Percentiles rank a stretch among this genome's conserved stretches.
Conservation (phyloP, 23 tunicate genomes). For the Trididemnum clinides region DNA sequence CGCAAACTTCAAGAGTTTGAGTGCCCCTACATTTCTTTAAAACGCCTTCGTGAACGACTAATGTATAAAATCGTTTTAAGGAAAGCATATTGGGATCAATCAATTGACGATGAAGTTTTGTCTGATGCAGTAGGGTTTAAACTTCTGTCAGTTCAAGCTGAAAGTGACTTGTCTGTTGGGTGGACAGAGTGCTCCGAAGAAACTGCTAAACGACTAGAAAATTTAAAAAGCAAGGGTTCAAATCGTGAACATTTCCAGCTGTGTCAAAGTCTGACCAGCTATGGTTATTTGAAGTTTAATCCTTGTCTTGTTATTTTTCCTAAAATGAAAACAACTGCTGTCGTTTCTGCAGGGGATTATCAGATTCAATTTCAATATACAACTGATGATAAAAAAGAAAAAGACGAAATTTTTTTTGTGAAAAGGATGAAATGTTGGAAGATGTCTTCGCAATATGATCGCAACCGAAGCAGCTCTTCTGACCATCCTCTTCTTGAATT, state of each 20-base stretch:
- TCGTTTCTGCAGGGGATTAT: slow-evolving; percentile 74
- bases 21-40: slow-evolving; percentile 87
- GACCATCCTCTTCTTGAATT: slow-evolving; percentile 58
- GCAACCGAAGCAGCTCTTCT: background rate
- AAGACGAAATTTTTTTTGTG: slow-evolving; percentile 51
- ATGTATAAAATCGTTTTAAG: slow-evolving; percentile 61
- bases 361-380: slow-evolving; percentile 50
- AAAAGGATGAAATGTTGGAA: slow-evolving; percentile 89
- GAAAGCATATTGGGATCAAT: slow-evolving; percentile 84
- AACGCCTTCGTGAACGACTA: slow-evolving; percentile 51
- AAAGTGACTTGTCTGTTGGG: slow-evolving; percentile 8
- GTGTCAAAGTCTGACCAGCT: slow-evolving; percentile 70
- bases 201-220: background rate
- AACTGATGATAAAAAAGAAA: background rate
- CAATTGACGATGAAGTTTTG: slow-evolving; percentile 46
- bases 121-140: slow-evolving; percentile 67
- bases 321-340: slow-evolving; percentile 15
- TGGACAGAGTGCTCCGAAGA: slow-evolving; percentile 6
- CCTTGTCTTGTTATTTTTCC: slow-evolving; percentile 74
- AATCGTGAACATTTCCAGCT: slow-evolving; percentile 44
- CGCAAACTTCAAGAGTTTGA: slow-evolving; percentile 88
- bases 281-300: slow-evolving; percentile 77
- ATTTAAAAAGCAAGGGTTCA: slow-evolving; percentile 36
- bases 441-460: slow-evolving; percentile 10
- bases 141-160: slow-evolving; percentile 70